Evolutionary conservation across 2,888 invertebrate genomes (phyloP).

Genomic region (Aspidiotus destructor): DNA sequence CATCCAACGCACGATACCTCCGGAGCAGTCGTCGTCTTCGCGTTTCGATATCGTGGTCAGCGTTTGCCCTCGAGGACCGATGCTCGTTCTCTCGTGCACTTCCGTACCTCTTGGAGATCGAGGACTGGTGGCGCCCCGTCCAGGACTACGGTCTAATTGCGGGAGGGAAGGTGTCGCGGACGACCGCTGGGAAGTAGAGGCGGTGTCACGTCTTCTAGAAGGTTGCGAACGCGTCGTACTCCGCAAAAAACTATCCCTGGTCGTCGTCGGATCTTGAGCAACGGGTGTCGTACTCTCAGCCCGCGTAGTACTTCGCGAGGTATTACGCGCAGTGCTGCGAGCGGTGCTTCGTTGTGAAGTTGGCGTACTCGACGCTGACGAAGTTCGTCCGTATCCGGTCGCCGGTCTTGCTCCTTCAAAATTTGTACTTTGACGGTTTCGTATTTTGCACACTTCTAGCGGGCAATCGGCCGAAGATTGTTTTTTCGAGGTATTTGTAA

Average conservation of each 20-base stretch:
- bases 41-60: neutral
- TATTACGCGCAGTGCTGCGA: neutral
- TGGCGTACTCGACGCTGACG: neutral
- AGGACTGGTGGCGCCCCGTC: neutral
- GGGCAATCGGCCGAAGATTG: neutral
- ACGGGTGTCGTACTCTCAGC: neutral
- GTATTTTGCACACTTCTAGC: neutral
- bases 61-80: no score
- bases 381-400: neutral
- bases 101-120: neutral
- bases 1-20: constrained; percentile 23
- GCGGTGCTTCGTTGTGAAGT: neutral
- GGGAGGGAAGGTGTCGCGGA: neutral
- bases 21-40: constrained; percentile 17
- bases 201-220: no score
- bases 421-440: neutral
- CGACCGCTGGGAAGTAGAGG: neutral
- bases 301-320: neutral
- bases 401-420: no score
- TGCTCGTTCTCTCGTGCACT: neutral
- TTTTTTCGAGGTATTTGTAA: neutral
- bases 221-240: no score
- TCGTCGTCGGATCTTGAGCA: neutral
- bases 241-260: no score
- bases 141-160: neutral